These are phyloP conservation scores for Lytechinus pictus DNA, from an alignment of 35 echinoderm and acorn worm genomes.

Conservation along the genomic window DNA sequence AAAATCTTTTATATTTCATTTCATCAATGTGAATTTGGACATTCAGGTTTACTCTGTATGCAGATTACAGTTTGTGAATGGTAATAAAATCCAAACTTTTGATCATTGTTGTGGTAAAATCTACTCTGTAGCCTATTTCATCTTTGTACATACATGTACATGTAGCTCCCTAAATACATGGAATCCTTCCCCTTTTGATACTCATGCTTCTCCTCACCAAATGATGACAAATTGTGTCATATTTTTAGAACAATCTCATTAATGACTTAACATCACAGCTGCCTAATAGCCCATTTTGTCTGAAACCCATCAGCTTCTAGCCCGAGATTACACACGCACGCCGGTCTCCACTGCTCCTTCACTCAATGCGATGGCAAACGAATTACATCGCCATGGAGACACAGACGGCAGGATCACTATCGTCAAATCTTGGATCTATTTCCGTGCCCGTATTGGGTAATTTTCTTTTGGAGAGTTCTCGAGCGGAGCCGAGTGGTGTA, in stretches of 20 bases:
- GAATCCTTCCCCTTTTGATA: background rate
- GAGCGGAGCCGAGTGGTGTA: background rate
- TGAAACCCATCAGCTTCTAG: background rate
- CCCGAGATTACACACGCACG: background rate
- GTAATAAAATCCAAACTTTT: no score
- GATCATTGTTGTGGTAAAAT: no score
- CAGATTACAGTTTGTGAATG: no score
- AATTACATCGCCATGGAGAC: constrained; percentile 28
- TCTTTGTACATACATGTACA: no score
- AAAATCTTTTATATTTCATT: no score
- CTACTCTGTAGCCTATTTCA: no score
- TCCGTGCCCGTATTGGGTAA: background rate
- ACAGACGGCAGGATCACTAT: constrained; percentile 15
- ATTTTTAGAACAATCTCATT: constrained; percentile 14
- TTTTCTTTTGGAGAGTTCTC: background rate
- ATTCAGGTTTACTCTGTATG: no score
- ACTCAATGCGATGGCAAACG: background rate
- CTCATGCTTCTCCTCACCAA: background rate
- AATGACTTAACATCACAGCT: background rate
- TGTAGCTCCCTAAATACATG: background rate
- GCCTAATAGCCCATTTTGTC: constrained; percentile 10
- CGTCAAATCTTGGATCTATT: constrained; percentile 7
- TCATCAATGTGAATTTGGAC: no score
- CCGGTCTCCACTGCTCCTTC: background rate
- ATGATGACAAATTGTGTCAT: background rate